Base-by-base conservation (phyloP, 2,113 vertebrate genomes). In the Psettodes erumei region DNA sequence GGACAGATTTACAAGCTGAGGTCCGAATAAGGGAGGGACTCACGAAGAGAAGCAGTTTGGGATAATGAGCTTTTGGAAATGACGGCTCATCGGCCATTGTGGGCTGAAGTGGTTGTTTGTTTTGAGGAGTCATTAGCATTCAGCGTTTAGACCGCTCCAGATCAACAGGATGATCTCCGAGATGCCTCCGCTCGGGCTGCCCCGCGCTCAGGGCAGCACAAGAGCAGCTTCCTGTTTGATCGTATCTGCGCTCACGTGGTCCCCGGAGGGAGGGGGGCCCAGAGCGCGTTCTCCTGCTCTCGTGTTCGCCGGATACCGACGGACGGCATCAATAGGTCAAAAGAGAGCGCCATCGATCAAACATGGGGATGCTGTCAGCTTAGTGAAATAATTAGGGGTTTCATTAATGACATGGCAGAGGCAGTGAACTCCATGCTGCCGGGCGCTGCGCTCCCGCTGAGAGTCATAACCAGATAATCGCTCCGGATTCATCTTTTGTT, bases 401-500 rank as follows among this genome's bases (percentile, higher is more conserved):
- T 87, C 71, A 79, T 90, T 91, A 91, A 86, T 88, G 86, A 87
- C 76, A 71, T 45, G 64, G 65, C 61, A 27, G 38, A 77, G 63
- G 74, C 75, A 56, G 58, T 83, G 84, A 80, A 81, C 75, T 85
- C 59, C 68, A 84, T 53, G 70, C 45, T 59, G 62, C 66, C 32
- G 66, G 80, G 72, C 63, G 82, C 80, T 66, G 77, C 4, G 67
- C 79, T 88, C 73, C 76, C 45, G 73, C 75, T 75, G 70, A 82
- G 67, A 84, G 58, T 82, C 83, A 83, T 77, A 88, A 82, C 84
- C 86, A 89, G 84, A 84, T 81, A 84, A 91, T 88, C 79, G 65
- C 77, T 76, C 76, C 27, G 62, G 71, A 89, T 88, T 92, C 83
- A 89, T 86, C 68, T 77, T 83, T 77, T 88, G 86, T 92, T 92